phyloP scores from a whole-genome alignment of 2,797 vertebrate species.

The Rhadinocentrus ornatus region DNA sequence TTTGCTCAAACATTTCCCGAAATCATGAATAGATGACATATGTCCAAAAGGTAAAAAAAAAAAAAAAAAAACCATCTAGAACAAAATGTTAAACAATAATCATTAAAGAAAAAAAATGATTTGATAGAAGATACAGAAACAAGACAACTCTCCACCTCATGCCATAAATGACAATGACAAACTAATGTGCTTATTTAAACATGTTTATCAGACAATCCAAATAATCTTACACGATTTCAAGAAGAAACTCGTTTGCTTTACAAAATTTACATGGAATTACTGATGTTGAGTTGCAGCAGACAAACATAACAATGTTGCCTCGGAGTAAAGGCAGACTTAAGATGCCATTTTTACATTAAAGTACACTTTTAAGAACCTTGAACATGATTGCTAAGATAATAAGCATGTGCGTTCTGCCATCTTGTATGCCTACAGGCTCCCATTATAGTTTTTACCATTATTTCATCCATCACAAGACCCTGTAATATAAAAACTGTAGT shows the following conservation, averaged over 20 bases:
- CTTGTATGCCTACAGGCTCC: not conserved
- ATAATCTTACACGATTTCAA: not conserved
- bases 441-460: not conserved
- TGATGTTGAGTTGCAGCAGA: not conserved
- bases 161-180: not conserved
- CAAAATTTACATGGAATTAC: no score
- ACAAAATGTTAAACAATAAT: not conserved
- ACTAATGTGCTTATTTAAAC: not conserved
- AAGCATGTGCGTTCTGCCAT: not conserved
- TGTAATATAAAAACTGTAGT: not conserved
- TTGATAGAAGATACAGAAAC: not conserved
- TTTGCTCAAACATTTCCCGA: no score
- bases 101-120: not conserved
- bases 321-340: not conserved
- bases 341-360: not conserved
- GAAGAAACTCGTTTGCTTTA: no score
- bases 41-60: no score
- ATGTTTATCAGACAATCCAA: not conserved
- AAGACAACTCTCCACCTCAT: not conserved
- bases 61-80: no score
- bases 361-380: constrained; percentile 1
- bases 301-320: not conserved
- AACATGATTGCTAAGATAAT: constrained; percentile 35
- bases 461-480: not conserved
- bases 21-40: no score